Evolutionary conservation across 2,113 vertebrate species (phyloP), one percentile per base, ranked within the genome.

Genomic region (Miniopterus natalensis): DNA sequence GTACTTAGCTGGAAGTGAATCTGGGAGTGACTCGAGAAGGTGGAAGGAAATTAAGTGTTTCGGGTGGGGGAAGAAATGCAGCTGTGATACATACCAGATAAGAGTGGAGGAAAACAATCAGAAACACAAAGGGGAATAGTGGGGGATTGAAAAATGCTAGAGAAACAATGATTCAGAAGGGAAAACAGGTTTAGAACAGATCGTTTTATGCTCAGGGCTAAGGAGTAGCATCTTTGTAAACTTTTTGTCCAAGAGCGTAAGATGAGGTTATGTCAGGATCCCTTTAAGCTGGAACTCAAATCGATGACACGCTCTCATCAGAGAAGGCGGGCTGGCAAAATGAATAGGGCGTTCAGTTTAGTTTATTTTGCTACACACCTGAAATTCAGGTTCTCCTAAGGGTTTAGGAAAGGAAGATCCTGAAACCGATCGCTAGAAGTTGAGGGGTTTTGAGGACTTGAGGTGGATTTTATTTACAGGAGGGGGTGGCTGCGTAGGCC

Each of bases 301-400:
- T 77, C 15, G 18, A 77, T 65, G 45, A 71, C 49, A 74, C 29
- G 5, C 70, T 68, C 51, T 73, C 40, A n/a, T 25, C 29, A 81
- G 65, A 88, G 29, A 89, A 68, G 23, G 75, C 47, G 4, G 3
- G 1, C 42, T 57, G 8, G 18, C 83, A 49, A 84, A 65, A 42
- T 7, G 11, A 73, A 85, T 6, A 77, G 49, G 42, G 36, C 29
- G 13, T 21, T 81, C 6, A 1, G 8, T 25, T 65, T 29, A 40
- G 18, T 66, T 74, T 91, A 57, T 53, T 88, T 92, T 79, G 25
- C 81, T 61, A 45, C 20, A 17, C 23, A 40, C 36, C 27, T 18
- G 59, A 88, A 95, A 65, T 75, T 71, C 40, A 71, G 18, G 6
- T 47, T 90, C 74, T 83, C 65, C 23, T 70, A 61, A 90, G 71